phyloP scores from a whole-genome alignment of 2,888 invertebrate species.

The Diarsia brunnea region DNA sequence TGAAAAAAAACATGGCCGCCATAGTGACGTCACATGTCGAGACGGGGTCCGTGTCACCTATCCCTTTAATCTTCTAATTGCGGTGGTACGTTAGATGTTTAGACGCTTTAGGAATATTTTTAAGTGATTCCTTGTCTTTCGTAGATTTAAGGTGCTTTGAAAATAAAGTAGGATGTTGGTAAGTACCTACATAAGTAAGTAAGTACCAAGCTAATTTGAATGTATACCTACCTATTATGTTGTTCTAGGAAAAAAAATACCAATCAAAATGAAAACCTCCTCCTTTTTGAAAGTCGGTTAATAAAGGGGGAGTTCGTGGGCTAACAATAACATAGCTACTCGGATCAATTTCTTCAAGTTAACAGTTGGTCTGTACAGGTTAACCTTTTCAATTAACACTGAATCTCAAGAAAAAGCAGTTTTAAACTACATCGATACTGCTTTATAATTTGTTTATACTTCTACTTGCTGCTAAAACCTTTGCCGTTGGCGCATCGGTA shows the following conservation, averaged over 20 bases:
- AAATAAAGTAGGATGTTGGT: not conserved
- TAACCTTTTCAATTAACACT: too few species aligned
- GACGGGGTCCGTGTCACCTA: constrained; percentile 73
- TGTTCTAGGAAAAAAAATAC: too few species aligned
- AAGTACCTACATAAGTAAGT: not conserved
- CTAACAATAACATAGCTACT: too few species aligned
- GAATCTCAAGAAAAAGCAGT: too few species aligned
- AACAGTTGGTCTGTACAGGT: too few species aligned
- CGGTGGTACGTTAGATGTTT: constrained; percentile 48
- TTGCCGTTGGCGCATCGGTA: not conserved
- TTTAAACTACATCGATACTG: too few species aligned
- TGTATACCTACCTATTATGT: too few species aligned
- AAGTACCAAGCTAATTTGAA: not conserved
- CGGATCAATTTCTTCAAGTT: too few species aligned
- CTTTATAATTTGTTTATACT: not conserved
- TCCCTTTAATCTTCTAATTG: constrained; percentile 86
- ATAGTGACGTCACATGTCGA: constrained; percentile 51
- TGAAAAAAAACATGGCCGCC: constrained; percentile 82
- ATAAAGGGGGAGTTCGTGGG: not conserved
- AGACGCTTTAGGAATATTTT: constrained; percentile 21
- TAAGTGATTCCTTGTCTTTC: constrained; percentile 16
- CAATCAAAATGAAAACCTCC: too few species aligned
- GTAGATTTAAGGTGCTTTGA: constrained; percentile 11
- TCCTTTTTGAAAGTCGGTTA: not conserved
- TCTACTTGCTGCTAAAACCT: not conserved